Percentiles rank a stretch among this genome's conserved stretches.
Conservation (phyloP, 2,888 invertebrate genomes). For the Mylabris sibirica region DNA sequence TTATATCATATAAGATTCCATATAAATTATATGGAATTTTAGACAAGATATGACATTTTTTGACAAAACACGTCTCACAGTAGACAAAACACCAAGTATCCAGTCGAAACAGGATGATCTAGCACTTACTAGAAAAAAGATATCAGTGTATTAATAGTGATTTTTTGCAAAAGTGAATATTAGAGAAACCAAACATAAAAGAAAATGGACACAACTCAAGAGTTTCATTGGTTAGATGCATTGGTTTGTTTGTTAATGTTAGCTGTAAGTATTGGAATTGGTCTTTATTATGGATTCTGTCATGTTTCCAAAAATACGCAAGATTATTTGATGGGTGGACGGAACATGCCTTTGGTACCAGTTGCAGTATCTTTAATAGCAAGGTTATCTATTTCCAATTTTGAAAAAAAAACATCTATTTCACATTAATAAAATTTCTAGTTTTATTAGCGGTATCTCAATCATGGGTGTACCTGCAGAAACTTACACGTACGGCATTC, state of each 20-base stretch:
- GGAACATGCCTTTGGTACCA: constrained; percentile 83
- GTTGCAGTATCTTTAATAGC: constrained; percentile 86
- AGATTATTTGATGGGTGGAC: constrained; percentile 82
- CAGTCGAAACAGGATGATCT: no score
- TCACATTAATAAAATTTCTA: constrained; percentile 48
- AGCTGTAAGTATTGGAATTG: constrained; percentile 77
- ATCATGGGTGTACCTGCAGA: constrained; percentile 81
- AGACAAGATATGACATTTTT: no score
- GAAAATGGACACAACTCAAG: constrained; percentile 37
- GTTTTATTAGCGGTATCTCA: constrained; percentile 82
- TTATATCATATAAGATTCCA: no score
- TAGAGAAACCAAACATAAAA: background rate
- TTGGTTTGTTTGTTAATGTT: constrained; percentile 80
- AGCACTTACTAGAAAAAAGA: no score
- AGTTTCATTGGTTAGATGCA: constrained; percentile 75
- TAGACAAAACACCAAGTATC: no score
- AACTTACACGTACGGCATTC: constrained; percentile 82
- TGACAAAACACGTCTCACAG: no score
- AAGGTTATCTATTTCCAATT: constrained; percentile 64
- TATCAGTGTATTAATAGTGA: no score
- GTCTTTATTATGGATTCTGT: constrained; percentile 82
- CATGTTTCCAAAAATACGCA: constrained; percentile 70
- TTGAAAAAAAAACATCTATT: no score
- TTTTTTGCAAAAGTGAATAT: no score
- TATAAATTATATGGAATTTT: no score